Conservation (phyloP, 2,888 invertebrate genomes). For the Boloria euphrosyne region DNA sequence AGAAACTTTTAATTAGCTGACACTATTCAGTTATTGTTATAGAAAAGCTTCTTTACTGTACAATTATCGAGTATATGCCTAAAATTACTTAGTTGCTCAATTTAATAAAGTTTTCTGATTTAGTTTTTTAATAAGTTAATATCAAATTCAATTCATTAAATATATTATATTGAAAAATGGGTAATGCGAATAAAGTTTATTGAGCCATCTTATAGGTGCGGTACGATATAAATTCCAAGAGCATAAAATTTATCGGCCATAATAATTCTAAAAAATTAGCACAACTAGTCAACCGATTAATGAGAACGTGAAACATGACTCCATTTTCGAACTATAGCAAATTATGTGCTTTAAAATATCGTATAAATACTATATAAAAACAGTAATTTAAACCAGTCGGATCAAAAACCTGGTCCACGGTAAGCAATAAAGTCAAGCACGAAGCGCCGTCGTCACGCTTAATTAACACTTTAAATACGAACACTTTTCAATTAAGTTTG, state of each 20-base stretch:
- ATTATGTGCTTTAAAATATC: slow-evolving; percentile 72
- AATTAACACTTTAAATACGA: slow-evolving; percentile 74
- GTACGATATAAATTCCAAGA: slow-evolving; percentile 64
- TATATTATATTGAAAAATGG: too few relatives aligned
- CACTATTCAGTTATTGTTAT: neutral
- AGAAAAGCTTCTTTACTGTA: too few relatives aligned
- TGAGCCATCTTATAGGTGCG: slow-evolving; percentile 41
- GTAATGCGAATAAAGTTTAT: neutral
- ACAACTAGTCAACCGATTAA: slow-evolving; percentile 77
- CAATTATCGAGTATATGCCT: too few relatives aligned
- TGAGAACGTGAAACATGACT: slow-evolving; percentile 76
- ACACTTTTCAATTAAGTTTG: slow-evolving; percentile 68
- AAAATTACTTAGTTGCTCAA: too few relatives aligned
- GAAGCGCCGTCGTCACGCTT: slow-evolving; percentile 62
- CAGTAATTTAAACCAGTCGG: slow-evolving; percentile 67
- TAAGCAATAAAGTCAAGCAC: slow-evolving; percentile 62
- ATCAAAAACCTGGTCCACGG: slow-evolving; percentile 60
- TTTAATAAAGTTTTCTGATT: too few relatives aligned
- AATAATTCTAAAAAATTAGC: slow-evolving; percentile 75
- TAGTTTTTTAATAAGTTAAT: too few relatives aligned
- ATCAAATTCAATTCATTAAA: too few relatives aligned
- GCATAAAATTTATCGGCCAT: slow-evolving; percentile 71
- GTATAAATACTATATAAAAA: slow-evolving; percentile 64
- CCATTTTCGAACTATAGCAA: slow-evolving; percentile 67
- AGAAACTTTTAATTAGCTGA: slow-evolving; percentile 9